Evolutionary conservation across 2,888 invertebrate species (phyloP), one percentile per base, ranked within the genome.

Genomic region (Zygothrica quintamaculata): DNA sequence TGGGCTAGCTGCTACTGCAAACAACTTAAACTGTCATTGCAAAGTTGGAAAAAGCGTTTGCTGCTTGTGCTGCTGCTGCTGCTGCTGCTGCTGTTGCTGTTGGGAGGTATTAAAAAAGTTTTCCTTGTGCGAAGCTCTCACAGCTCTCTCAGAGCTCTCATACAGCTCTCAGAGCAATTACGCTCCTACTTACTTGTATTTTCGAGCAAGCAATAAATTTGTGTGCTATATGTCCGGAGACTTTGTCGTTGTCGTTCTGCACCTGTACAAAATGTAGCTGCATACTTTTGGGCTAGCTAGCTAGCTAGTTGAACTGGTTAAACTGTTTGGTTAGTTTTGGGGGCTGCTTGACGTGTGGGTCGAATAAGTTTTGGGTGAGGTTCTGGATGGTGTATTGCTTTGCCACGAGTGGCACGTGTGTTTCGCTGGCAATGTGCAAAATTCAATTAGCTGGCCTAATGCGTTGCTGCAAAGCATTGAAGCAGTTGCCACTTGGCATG

Each of bases 11-110:
- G 46, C 34, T 59, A 36, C 22, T 55, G 74, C 52, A 65, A 81
- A 81, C 82, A 84, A 81, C 82, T 82, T 85, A 82, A 85, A 80
- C 85, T 80, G 80, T 78, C 80, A 85, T 85, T 77, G 73, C 56
- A 78, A 84, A 78, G 74, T 84, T 78, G 59, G 66, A 52, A 48
- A 73, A 73, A 76, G 61, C 65, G 65, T 65, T 62, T 62, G 60
- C 62, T 40, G 65, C 29, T 26, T 4, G 5, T 8, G 26, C 26
- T 26, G 26, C 26, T 26, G 4, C 26, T 26, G 26, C 26, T 8
- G 26, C 26, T 26, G 4, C 26, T 26, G 26, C 26, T 26, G 26
- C 8, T 26, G 37, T 11, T 33, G 33, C 37, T 36, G 29, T 51
- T 53, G 58, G 60, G 47, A 66, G 86, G 80, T 70, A 85, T 80